Evolutionary conservation across 2,113 vertebrate genomes (phyloP), one percentile per base, ranked within the genome.

Genomic region (Hippocampus barbouri): DNA sequence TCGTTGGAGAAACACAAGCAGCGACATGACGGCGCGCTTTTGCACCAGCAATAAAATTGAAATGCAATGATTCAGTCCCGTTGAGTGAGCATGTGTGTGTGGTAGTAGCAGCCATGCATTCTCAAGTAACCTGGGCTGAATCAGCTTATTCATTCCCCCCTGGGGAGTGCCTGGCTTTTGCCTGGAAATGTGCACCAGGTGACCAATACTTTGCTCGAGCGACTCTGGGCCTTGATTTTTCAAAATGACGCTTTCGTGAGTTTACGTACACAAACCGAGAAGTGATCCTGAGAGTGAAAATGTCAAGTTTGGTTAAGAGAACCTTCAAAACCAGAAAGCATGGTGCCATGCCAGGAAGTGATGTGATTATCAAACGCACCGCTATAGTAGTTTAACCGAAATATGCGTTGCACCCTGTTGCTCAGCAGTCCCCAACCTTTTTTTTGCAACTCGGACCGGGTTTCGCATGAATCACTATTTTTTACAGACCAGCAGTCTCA

Each of bases 81-180:
- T 1, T 75, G 60, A 43, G 40, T 2, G 72, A 71, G 63, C 41
- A 21, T 1, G 70, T 72, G 60, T 43, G 27, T 1, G 69, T 72
- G 56, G 47, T 27, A 15, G 41, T 21, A 25, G 65, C 81, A 79
- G 81, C 73, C 71, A 41, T 78, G 64, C 68, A 8, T 73, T 47
- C 18, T 83, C 70, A 61, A 61, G 75, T 79, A 76, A 72, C 70
- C 43, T 59, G 40, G 20, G 8, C 79, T 85, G 77, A 87, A 87
- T 86, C 78, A 71, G 66, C 73, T 74, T 79, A 77, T 87, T 88
- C 74, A 86, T 73, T 38, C 70, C 8, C 68, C 68, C n/a, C 5
- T 45, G 62, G 60, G 78, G 71, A 21, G 49, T 30, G 25, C 49
- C 66, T 10, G 0, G 11, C 4, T 68, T 49, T 68, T 10, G 12